Evolutionary conservation across 2,888 invertebrate genomes (phyloP).

Genomic region (Metopia argyrocephala): DNA sequence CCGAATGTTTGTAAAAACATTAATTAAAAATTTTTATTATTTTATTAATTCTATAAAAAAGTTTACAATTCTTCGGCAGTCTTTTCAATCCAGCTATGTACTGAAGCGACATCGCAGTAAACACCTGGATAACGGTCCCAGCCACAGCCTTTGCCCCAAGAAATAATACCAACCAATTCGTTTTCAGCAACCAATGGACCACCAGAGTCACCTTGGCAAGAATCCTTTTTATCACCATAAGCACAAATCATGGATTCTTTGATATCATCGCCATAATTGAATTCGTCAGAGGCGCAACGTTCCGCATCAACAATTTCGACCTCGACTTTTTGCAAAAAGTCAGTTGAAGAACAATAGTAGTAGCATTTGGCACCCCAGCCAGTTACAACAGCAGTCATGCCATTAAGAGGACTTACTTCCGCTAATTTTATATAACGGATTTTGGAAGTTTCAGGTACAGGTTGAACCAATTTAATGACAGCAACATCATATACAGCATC

Average conservation of each 20-base stretch:
- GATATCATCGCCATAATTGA: slow-evolving; percentile 60
- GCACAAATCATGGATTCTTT: slow-evolving; percentile 73
- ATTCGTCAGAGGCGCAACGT: slow-evolving; percentile 48
- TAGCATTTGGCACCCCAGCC: too few species aligned
- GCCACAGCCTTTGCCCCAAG: slow-evolving; percentile 77
- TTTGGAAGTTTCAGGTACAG: slow-evolving; percentile 67
- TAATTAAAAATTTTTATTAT: too few species aligned
- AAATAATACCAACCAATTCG: slow-evolving; percentile 74
- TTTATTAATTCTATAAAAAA: too few species aligned
- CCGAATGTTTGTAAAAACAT: too few species aligned
- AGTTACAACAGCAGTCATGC: too few species aligned
- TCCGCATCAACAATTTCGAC: slow-evolving; percentile 61
- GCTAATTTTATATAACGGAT: slow-evolving; percentile 70
- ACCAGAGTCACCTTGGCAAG: slow-evolving; percentile 78
- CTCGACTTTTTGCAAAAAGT: slow-evolving; percentile 66
- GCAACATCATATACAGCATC: too few species aligned
- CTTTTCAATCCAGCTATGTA: slow-evolving; percentile 68
- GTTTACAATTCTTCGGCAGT: slow-evolving; percentile 64
- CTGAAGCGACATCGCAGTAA: slow-evolving; percentile 71
- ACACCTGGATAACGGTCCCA: slow-evolving; percentile 72
- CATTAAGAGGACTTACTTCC: slow-evolving; percentile 66
- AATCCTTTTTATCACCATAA: slow-evolving; percentile 70
- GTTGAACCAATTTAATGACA: slow-evolving; percentile 73
- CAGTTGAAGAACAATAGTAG: too few species aligned
- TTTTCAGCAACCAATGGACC: slow-evolving; percentile 73